Percentiles rank a stretch among this genome's conserved stretches.
These are phyloP conservation scores for Elephas maximus DNA, from an alignment of 2,113 vertebrate genomes.

Conservation along the genomic window DNA sequence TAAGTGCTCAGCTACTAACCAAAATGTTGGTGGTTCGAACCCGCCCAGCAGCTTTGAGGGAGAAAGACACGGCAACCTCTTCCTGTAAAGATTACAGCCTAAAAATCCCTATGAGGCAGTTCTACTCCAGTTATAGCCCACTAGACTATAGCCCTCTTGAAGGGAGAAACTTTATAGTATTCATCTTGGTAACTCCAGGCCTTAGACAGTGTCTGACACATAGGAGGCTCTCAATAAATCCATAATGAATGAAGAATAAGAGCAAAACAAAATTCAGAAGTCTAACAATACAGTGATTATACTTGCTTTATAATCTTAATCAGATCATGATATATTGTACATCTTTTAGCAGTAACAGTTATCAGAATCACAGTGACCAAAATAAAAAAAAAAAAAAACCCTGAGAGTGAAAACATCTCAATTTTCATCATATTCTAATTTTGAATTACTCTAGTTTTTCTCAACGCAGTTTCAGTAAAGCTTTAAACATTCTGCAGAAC, in stretches of 20 bases:
- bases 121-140: not conserved
- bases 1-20: not conserved
- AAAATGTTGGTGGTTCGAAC: not conserved
- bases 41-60: not conserved
- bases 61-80: not conserved
- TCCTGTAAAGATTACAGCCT: not conserved
- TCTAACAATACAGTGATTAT: not conserved
- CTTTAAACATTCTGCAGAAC: conserved; percentile 64
- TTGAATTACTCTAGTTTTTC: conserved; percentile 39
- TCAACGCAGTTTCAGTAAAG: conserved; percentile 45
- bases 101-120: not conserved
- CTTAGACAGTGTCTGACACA: not conserved
- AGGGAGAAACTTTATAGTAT: not conserved
- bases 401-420: conserved; percentile 29
- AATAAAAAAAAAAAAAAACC: conserved; percentile 8
- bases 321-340: not conserved
- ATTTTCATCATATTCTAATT: conserved; percentile 63
- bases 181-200: not conserved
- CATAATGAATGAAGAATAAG: not conserved
- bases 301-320: conserved; percentile 6
- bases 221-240: not conserved
- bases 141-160: not conserved
- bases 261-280: not conserved
- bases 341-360: conserved; percentile 29
- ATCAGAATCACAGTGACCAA: not conserved